Percentiles rank a stretch among this genome's conserved stretches.
Evolutionary conservation across 2,113 vertebrate genomes (phyloP).

Genomic region (Nycticorax nycticorax): DNA sequence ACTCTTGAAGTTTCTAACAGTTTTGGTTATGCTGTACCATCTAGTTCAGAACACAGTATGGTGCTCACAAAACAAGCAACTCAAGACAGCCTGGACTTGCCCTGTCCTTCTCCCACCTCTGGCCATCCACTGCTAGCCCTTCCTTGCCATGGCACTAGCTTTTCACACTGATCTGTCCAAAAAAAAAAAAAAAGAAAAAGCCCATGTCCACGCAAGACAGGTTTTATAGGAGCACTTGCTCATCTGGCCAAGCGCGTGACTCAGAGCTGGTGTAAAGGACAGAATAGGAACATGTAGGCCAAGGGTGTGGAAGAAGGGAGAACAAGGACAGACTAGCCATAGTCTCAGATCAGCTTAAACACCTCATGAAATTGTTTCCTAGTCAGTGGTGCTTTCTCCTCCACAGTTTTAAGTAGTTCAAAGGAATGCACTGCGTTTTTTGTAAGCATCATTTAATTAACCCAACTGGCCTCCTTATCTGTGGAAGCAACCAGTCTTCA

Average conservation of each 20-base stretch:
- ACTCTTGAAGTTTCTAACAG: background rate
- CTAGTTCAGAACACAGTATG: background rate
- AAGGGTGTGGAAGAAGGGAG: background rate
- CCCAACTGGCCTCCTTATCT: background rate
- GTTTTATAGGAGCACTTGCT: background rate
- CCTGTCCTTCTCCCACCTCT: background rate
- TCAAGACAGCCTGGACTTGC: background rate
- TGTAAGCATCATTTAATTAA: background rate
- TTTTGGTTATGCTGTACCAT: background rate
- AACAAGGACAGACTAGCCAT: background rate
- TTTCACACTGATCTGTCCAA: background rate
- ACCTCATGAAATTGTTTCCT: background rate
- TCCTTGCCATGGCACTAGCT: accelerated
- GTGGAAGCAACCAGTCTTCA: background rate
- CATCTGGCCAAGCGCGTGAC: accelerated
- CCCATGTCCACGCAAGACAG: background rate
- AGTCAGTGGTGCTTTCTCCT: background rate
- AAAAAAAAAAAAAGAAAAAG: background rate
- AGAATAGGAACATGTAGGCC: background rate
- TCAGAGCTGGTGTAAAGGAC: background rate
- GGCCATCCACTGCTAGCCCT: background rate
- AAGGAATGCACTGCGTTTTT: background rate
- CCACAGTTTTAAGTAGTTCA: background rate
- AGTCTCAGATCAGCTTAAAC: background rate
- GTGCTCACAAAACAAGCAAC: background rate